Conservation (phyloP, 1,140 invertebrate genomes). For the Ostrea denselamellosa region DNA sequence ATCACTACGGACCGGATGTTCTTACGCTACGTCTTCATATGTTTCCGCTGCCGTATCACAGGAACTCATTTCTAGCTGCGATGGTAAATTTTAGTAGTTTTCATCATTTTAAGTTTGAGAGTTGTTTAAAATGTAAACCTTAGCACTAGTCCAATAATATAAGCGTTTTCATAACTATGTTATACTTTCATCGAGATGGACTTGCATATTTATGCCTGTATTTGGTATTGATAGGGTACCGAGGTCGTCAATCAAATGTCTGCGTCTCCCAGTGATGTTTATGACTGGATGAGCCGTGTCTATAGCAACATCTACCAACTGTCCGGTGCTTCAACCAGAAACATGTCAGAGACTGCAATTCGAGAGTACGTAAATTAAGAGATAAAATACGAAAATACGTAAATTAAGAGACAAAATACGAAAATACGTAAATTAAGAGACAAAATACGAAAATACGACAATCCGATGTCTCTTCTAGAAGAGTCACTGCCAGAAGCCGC, state of each 20-base stretch:
- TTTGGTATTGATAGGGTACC: neutral
- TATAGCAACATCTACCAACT: slow-evolving; percentile 13
- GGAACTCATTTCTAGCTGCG: slow-evolving; percentile 58
- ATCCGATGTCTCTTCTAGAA: no score
- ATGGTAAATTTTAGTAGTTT: slow-evolving; percentile 53
- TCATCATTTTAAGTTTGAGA: no score
- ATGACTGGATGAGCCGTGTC: neutral
- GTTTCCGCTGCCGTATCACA: slow-evolving; percentile 70
- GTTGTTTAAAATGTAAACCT: no score
- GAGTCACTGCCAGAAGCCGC: no score
- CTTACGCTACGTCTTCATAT: slow-evolving; percentile 58
- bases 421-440: neutral
- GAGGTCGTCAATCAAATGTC: neutral
- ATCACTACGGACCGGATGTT: slow-evolving; percentile 58
- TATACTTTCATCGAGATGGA: neutral
- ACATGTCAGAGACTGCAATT: neutral
- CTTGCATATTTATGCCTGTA: neutral
- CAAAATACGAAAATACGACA: neutral
- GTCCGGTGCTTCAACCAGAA: neutral
- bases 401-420: no score
- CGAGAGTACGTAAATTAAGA: neutral
- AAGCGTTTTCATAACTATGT: neutral
- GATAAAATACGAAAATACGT: neutral
- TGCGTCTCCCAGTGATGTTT: neutral
- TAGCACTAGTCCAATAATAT: no score